These are phyloP conservation scores for Trachops cirrhosus DNA, from an alignment of 2,797 vertebrate genomes.

Conservation along the genomic window DNA sequence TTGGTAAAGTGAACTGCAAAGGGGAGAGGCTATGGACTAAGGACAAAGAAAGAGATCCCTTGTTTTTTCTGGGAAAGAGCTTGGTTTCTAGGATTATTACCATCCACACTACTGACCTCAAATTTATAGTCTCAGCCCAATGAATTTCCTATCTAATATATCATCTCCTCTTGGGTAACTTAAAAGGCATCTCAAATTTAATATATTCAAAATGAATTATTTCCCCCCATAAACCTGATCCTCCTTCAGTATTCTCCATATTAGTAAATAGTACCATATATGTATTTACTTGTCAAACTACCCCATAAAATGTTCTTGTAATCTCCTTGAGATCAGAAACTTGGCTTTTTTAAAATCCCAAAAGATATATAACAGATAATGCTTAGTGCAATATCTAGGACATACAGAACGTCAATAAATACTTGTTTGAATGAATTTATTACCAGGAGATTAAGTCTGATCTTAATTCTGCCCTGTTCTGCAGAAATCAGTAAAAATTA, in stretches of 20 bases:
- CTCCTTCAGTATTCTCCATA: not conserved
- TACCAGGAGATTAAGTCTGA: not conserved
- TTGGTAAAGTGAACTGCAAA: not conserved
- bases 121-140: not conserved
- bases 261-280: not conserved
- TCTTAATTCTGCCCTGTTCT: not conserved
- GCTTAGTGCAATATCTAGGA: not conserved
- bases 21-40: not conserved
- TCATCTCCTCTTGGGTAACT: not conserved
- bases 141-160: not conserved
- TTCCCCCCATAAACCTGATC: not conserved
- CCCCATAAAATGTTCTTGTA: not conserved
- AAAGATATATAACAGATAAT: too few species aligned
- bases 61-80: not conserved
- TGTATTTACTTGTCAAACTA: not conserved
- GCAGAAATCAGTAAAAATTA: conserved; percentile 24
- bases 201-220: not conserved
- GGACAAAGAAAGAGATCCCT: not conserved
- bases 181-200: not conserved
- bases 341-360: not conserved
- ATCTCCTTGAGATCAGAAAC: not conserved
- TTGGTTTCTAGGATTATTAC: not conserved
- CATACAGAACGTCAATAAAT: not conserved
- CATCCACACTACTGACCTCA: not conserved
- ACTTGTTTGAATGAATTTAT: not conserved